Evolutionary conservation across 2,888 invertebrate species (phyloP).

Genomic region (Loripinus fragilis): DNA sequence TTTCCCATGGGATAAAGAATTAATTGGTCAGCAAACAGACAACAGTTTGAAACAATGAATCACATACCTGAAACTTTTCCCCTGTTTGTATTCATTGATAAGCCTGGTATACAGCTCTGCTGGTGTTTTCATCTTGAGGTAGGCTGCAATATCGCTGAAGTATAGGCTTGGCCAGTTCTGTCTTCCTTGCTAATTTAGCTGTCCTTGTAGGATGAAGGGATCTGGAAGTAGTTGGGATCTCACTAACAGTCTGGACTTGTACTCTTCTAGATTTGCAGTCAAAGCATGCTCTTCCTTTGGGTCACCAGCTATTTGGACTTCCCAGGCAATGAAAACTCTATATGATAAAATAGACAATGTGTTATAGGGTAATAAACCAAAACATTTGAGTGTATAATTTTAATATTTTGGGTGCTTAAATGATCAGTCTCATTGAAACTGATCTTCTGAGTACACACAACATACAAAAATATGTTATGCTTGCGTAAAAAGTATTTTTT

Average conservation of each 20-base stretch:
- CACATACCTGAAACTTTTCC: constrained; percentile 13
- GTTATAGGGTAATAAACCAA: no score
- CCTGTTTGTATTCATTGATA: constrained; percentile 16
- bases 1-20: no score
- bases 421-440: no score
- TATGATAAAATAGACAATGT: no score
- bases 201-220: constrained; percentile 12
- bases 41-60: no score
- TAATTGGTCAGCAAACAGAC: no score
- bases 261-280: not conserved
- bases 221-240: constrained; percentile 8
- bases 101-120: constrained; percentile 1
- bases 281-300: not conserved
- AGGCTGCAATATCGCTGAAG: constrained; percentile 8
- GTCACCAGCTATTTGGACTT: not conserved
- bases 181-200: not conserved
- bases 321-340: constrained; percentile 22
- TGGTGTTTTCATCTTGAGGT: constrained; percentile 4
- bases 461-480: no score
- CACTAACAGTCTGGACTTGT: constrained; percentile 10
- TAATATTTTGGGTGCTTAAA: no score
- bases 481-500: no score
- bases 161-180: constrained; percentile 10
- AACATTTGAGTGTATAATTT: no score
- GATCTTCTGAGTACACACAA: no score